phyloP scores from a whole-genome alignment of 37 sponge, comb jelly and placozoan genomes.

The Chondrilla cf. caribensis region DNA sequence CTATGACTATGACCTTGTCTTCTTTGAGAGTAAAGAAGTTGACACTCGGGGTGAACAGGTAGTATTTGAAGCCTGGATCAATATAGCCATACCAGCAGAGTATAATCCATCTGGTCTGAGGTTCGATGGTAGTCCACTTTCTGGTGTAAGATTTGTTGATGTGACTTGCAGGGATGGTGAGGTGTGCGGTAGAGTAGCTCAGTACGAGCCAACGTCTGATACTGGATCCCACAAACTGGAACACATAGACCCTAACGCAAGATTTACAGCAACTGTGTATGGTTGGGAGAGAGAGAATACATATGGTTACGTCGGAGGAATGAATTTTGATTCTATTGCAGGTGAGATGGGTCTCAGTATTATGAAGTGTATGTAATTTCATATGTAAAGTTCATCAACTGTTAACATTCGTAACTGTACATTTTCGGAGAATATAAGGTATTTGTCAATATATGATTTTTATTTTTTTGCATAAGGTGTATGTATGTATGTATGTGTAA shows the following conservation, averaged over 20 bases:
- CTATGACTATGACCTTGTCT: neutral
- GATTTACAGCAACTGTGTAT: conserved; percentile 27
- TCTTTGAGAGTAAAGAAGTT: neutral
- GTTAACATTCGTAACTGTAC: neutral
- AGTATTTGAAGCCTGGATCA: neutral
- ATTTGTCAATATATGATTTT: neutral
- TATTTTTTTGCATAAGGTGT: neutral
- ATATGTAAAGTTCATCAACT: neutral
- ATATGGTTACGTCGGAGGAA: conserved; percentile 45
- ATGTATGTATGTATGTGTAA: too few species aligned
- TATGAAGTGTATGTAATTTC: neutral
- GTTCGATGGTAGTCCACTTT: conserved; percentile 11
- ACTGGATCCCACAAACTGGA: neutral
- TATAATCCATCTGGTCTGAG: neutral
- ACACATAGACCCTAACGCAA: conserved; percentile 8
- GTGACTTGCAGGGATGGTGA: conserved; percentile 6
- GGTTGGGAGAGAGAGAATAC: conserved; percentile 14
- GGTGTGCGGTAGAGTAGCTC: conserved; percentile 27
- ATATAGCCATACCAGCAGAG: conserved; percentile 2
- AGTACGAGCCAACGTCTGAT: neutral
- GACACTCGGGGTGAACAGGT: neutral
- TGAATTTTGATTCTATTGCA: conserved; percentile 37
- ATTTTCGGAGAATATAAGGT: neutral
- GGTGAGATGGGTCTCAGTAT: neutral
- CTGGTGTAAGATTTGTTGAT: neutral